phyloP scores from a whole-genome alignment of 1,140 invertebrate species.

The Limonius californicus region DNA sequence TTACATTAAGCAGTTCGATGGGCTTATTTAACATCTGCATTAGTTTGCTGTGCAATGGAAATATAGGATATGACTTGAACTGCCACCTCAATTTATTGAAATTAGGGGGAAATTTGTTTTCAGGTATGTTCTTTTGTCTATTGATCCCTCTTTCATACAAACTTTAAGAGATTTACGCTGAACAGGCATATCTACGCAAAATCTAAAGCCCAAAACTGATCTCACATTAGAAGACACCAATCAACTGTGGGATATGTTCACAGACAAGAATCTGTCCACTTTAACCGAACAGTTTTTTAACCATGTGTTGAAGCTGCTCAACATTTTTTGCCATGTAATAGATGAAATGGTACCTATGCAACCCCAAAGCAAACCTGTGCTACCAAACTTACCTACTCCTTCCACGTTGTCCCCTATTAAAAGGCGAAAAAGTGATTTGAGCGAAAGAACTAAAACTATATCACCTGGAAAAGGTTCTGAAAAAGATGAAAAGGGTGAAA shows the following conservation, averaged over 20 bases:
- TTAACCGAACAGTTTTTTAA: slow-evolving; percentile 60
- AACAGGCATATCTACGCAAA: slow-evolving; percentile 41
- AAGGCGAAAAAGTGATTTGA: slow-evolving; percentile 45
- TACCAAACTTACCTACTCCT: slow-evolving; percentile 48
- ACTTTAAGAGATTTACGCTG: background rate
- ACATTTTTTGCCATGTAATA: slow-evolving; percentile 71
- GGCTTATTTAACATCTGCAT: slow-evolving; percentile 46
- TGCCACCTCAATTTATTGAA: slow-evolving; percentile 60
- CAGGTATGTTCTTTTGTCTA: slow-evolving; percentile 47
- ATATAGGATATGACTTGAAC: slow-evolving; percentile 59
- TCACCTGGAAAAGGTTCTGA: slow-evolving; percentile 23
- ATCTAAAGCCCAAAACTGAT: slow-evolving; percentile 32
- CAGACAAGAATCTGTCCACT: slow-evolving; percentile 47
- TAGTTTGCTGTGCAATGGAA: slow-evolving; percentile 55
- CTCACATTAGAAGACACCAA: slow-evolving; percentile 18
- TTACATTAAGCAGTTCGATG: slow-evolving; percentile 19
- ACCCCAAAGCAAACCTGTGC: slow-evolving; percentile 53
- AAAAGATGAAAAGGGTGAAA: slow-evolving; percentile 36
- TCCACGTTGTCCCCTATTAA: slow-evolving; percentile 52
- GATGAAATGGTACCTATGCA: slow-evolving; percentile 65
- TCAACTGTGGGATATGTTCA: slow-evolving; percentile 54
- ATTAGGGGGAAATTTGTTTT: slow-evolving; percentile 62
- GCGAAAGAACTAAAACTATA: slow-evolving; percentile 27
- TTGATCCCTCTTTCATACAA: background rate
- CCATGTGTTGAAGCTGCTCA: slow-evolving; percentile 66